These are phyloP conservation scores for Frankliniella intonsa DNA, from an alignment of 2,888 invertebrate genomes.

Conservation along the genomic window DNA sequence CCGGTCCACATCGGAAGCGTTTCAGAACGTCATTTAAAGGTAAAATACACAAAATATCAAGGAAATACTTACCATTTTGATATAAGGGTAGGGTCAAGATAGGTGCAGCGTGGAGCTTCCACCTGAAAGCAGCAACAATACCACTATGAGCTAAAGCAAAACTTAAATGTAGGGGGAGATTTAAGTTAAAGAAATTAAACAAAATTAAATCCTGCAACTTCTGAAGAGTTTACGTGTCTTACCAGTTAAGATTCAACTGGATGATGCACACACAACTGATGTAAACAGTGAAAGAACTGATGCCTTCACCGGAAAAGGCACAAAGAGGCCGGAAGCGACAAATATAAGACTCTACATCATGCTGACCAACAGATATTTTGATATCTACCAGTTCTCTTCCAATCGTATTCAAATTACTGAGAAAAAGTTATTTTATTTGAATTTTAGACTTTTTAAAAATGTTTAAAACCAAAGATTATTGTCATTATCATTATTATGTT, in stretches of 20 bases:
- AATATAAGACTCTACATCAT: background rate
- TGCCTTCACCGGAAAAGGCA: background rate
- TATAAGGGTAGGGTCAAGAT: background rate
- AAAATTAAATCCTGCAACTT: background rate
- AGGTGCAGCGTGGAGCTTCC: background rate
- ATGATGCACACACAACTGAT: background rate
- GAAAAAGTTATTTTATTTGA: too few species aligned
- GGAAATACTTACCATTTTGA: constrained; percentile 16
- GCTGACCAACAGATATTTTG: background rate
- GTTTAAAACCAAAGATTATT: too few species aligned
- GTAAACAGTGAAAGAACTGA: background rate
- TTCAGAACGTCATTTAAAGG: too few species aligned
- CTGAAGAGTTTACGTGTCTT: background rate
- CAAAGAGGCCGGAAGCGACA: background rate
- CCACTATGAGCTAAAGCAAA: background rate
- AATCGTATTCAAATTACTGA: too few species aligned
- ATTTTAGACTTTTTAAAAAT: too few species aligned
- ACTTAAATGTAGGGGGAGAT: background rate
- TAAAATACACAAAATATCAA: background rate
- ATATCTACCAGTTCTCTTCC: background rate
- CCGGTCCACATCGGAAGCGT: too few species aligned
- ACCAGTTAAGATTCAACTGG: background rate
- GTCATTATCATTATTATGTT: too few species aligned
- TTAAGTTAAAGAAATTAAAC: background rate
- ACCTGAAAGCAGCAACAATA: background rate